Base-by-base conservation (phyloP, 2,113 vertebrate genomes). In the Brienomyrus longianalis region DNA sequence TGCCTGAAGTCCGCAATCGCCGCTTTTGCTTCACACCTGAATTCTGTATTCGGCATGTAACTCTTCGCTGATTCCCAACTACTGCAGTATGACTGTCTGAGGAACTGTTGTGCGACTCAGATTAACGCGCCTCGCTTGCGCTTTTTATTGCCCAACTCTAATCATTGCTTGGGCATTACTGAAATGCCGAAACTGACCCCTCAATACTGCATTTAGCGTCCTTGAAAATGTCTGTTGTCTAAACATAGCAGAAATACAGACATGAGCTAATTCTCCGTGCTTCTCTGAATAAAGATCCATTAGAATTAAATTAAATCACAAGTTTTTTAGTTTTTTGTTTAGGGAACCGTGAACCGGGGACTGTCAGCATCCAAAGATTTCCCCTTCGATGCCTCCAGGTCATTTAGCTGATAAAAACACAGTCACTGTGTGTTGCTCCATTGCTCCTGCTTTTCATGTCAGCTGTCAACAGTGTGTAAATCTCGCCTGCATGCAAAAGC, bases 401-500 rank as follows among this genome's bases (percentile, higher is more conserved):
- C 27, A 35, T 74, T 74, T 19, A 62, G 31, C 66, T 74, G 66
- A 74, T 35, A 74, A 31, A 83, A 39, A 23, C 45, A 48, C 83
- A 11, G 54, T 56, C 54, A 23, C 83, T 23, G 47, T 48, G 45
- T n/a, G 48, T 21, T 10, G 21, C 83, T 23, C 15, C 83, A 19
- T 39, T n/a, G 15, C 85, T 54, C 48, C 51, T 15, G 31, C 17
- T 31, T 19, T 54, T 48, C 48, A 70, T 48, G 43, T 27, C 91
- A 86, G 39, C 19, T 83, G 91, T 91, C 88, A 89, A 90, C 31
- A 54, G 51, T 21, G 54, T 27, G 43, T 93, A 89, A 92, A 91
- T 93, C 91, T 88, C 90, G 89, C 90, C 90, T 88, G 47, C n/a
- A 19, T 27, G 47, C n/a, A 45, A 50, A 85, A 88, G 88, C 89